A percentile compares a stretch with the other conserved stretches of the same genome.
Conservation (phyloP, 2,797 vertebrate species). For the Danio tinwini region DNA sequence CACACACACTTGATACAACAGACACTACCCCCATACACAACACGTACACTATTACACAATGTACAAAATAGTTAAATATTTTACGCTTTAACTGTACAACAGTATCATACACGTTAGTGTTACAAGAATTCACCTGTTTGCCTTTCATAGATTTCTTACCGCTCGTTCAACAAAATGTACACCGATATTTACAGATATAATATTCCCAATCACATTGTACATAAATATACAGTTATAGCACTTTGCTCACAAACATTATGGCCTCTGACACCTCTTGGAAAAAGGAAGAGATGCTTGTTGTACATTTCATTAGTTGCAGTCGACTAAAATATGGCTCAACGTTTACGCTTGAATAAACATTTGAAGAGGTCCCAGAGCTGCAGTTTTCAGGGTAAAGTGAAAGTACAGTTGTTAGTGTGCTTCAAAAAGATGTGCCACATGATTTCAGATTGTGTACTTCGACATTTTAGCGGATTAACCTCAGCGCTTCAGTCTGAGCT, state of each 20-base stretch:
- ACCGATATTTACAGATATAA: slow-evolving; percentile 79
- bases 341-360: slow-evolving; percentile 57
- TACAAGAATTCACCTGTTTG: slow-evolving; percentile 74
- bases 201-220: slow-evolving; percentile 77
- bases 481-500: background rate
- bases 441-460: slow-evolving; percentile 11
- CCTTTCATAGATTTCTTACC: slow-evolving; percentile 69
- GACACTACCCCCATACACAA: slow-evolving; percentile 60
- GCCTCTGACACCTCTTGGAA: slow-evolving; percentile 71
- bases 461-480: background rate
- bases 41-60: slow-evolving; percentile 77
- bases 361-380: slow-evolving; percentile 71
- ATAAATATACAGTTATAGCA: slow-evolving; percentile 77
- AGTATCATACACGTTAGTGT: slow-evolving; percentile 66
- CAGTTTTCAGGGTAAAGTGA: slow-evolving; percentile 51
- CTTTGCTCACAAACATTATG: slow-evolving; percentile 73
- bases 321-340: slow-evolving; percentile 56
- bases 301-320: slow-evolving; percentile 54
- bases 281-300: slow-evolving; percentile 68
- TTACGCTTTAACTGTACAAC: slow-evolving; percentile 60
- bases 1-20: slow-evolving; percentile 48
- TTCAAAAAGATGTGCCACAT: background rate
- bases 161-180: slow-evolving; percentile 78
- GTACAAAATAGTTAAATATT: slow-evolving; percentile 80
- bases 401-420: slow-evolving; percentile 41